Base-by-base conservation (phyloP, 1,140 invertebrate genomes). In the Saccostrea cuccullata region DNA sequence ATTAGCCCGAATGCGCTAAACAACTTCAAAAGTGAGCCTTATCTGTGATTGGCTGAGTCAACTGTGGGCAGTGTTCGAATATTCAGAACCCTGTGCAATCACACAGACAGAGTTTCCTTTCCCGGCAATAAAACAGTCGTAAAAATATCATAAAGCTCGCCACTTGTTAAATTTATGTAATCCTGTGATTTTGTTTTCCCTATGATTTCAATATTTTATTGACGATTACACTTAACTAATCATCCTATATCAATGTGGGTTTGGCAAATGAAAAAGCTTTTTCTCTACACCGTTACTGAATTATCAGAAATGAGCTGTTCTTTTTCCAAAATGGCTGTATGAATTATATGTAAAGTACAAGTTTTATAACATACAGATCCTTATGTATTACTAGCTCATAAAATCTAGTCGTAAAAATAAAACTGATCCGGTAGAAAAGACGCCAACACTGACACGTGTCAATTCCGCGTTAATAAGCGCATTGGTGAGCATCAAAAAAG, bases 161-260 rank as follows among this genome's bases (percentile, higher is more conserved):
- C 70, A 77, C 70, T 77, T 77, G 70, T 77, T 77, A 40, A 77
- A 30, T 77, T 77, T 77, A 36, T 77, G 36, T 77, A 77, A 77
- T 77, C 70, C 70, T 30, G 26, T 77, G 70, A 77, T 77, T 30
- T 77, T 30, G 26, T 15, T 77, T 77, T 26, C 26, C 70, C 26
- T 30, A 30, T 77, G 47, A 47, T 77, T 77, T 26, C 70, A 77
- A 77, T 77, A 77, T 17, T 26, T 77, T 30, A 77, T 77, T 36
- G 70, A 77, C 26, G 70, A 77, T 36, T 15, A 77, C 30, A 15
- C 70, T 36, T 77, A 30, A 23, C 23, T 40, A 30, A 77, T 77
- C 70, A 30, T 26, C 26, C 70, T 77, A 40, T 77, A 77, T 77
- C 30, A 26, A 77, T 15, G 70, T 30, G 26, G 70, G 70, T 36